Conservation (phyloP, 2,113 vertebrate species). For the Girardinichthys multiradiatus region DNA sequence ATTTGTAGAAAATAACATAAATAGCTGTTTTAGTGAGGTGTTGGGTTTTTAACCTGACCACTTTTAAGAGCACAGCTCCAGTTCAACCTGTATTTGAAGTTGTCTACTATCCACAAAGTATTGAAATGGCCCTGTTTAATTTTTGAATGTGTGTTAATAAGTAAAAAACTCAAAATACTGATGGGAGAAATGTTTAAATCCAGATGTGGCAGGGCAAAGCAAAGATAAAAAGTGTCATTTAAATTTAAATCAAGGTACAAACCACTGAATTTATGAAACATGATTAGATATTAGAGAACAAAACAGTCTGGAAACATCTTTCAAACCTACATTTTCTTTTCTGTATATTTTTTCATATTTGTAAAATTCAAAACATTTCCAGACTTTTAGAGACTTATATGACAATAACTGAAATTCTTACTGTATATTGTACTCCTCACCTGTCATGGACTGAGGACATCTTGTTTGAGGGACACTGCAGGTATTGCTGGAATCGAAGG, state of each 20-base stretch:
- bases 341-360: too few relatives aligned
- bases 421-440: constrained; percentile 76
- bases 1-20: not conserved
- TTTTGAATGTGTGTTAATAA: too few relatives aligned
- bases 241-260: not conserved
- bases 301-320: not conserved
- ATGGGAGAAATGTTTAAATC: too few relatives aligned
- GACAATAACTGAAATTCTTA: not conserved
- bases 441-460: constrained; percentile 87
- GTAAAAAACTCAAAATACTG: too few relatives aligned
- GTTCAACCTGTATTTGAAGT: not conserved
- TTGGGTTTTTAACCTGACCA: not conserved
- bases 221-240: not conserved
- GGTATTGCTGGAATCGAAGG: constrained; percentile 96
- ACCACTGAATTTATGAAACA: not conserved
- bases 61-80: not conserved
- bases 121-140: not conserved
- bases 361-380: too few relatives aligned
- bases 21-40: not conserved
- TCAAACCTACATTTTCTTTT: not conserved
- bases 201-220: too few relatives aligned
- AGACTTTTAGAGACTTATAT: too few relatives aligned
- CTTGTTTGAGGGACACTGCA: constrained; percentile 91
- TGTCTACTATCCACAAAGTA: not conserved
- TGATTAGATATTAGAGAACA: not conserved